phyloP scores from a whole-genome alignment of 2,797 vertebrate genomes.

The Sebastiscus albofasciatus region DNA sequence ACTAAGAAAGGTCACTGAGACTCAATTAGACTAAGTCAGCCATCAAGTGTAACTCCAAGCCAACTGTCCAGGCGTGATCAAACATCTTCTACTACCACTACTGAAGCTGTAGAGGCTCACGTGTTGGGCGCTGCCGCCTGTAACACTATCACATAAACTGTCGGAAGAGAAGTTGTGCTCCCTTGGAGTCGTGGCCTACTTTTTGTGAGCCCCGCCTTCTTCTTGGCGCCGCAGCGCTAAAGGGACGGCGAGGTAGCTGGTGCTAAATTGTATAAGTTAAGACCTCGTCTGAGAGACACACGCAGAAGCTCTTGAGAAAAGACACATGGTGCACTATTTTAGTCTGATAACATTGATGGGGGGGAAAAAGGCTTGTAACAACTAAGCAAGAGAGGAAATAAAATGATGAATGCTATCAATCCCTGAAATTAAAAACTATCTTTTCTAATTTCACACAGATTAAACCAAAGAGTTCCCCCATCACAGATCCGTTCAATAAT shows the following conservation, averaged over 20 bases:
- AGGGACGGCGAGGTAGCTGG: slow-evolving; percentile 29
- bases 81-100: not conserved
- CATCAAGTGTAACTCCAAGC: slow-evolving; percentile 38
- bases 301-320: not conserved
- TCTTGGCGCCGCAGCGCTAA: slow-evolving; percentile 37
- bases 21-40: slow-evolving; percentile 30
- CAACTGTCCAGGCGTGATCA: not conserved
- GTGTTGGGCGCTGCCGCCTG: not conserved
- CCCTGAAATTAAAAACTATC: slow-evolving; percentile 7
- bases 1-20: slow-evolving; percentile 19
- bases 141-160: slow-evolving; percentile 42
- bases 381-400: not conserved
- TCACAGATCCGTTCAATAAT: slow-evolving; percentile 11
- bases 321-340: not conserved
- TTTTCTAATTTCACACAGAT: slow-evolving; percentile 39
- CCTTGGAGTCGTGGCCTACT: slow-evolving; percentile 55
- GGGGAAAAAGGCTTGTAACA: not conserved
- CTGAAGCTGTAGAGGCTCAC: slow-evolving; percentile 8
- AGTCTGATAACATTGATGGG: not conserved
- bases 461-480: slow-evolving; percentile 9
- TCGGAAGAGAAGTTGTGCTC: slow-evolving; percentile 51
- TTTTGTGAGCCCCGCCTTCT: slow-evolving; percentile 29
- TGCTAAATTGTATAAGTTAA: slow-evolving; percentile 29
- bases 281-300: not conserved
- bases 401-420: slow-evolving; percentile 10